A percentile compares a stretch with the other conserved stretches of the same genome.
These are phyloP conservation scores for Oscheius sp. DNA, from an alignment of 2,888 invertebrate species.

Conservation along the genomic window DNA sequence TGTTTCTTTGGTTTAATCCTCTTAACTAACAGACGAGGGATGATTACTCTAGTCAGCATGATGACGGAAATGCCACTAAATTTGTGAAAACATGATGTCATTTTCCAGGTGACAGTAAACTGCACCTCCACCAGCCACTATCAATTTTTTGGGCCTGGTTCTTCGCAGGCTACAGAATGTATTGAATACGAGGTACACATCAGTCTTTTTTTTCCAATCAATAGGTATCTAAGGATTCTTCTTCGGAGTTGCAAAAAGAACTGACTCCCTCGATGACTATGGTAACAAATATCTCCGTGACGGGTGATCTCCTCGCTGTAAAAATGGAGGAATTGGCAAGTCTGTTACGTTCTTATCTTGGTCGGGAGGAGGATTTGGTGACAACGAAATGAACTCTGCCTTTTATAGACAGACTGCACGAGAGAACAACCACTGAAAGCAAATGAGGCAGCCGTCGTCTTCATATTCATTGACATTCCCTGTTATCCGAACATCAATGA, in stretches of 20 bases:
- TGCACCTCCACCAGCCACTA: not conserved
- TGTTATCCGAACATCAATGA: not conserved
- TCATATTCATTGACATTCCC: conserved; percentile 6
- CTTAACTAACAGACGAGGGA: not conserved
- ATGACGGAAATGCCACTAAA: conserved; percentile 3
- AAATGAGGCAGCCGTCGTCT: not conserved
- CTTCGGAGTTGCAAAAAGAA: not conserved
- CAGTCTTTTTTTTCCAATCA: no score
- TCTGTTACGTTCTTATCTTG: conserved; percentile 12
- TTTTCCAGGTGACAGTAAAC: conserved; percentile 19
- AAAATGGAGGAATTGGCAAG: conserved; percentile 24
- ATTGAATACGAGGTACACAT: no score
- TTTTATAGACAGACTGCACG: not conserved
- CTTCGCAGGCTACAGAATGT: not conserved
- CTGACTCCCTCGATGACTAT: not conserved
- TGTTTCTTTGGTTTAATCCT: not conserved
- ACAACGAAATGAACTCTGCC: conserved; percentile 4
- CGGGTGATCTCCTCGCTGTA: not conserved
- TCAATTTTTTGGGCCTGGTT: conserved; percentile 6
- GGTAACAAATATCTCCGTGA: not conserved
- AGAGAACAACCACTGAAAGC: not conserved
- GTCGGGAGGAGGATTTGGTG: conserved; percentile 2
- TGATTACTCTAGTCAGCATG: not conserved
- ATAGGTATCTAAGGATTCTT: not conserved
- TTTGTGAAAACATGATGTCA: not conserved